Evolutionary conservation across 2,888 invertebrate genomes (phyloP), one percentile per base, ranked within the genome.

Genomic region (Macropis europaea): DNA sequence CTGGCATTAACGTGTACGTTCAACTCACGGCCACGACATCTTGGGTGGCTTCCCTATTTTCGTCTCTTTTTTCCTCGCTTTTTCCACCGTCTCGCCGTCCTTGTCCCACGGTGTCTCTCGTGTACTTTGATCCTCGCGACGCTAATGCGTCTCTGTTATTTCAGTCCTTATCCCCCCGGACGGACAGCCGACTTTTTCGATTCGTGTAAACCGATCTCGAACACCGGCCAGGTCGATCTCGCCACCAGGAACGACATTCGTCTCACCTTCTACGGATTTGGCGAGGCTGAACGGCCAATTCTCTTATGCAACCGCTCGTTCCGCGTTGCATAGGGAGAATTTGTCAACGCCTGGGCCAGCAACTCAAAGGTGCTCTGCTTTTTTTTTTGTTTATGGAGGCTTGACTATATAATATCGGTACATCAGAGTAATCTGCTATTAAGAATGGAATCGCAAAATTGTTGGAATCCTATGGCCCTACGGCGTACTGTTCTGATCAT

Each of bases 71-170:
- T 79, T 77, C 19, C 60, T 71, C 76, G 64, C 77, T 67, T 70
- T 67, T 61, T 22, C 48, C 54, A 57, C 40, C 70, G 66, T 36
- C 56, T 54, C 67, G 66, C 54, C 52, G 56, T 48, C 57, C 69
- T 66, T 50, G 62, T 50, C 42, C 66, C 48, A 34, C 48, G 64
- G 74, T 74, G 73, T 77, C 69, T 68, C 73, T 70, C 82, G 72
- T n/a, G n/a, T 81, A 84, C 84, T 87, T 88, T 86, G 84, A 87
- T 87, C 83, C 76, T 75, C 82, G 79, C 84, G 79, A 76, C 83
- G 85, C 86, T 88, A 87, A 89, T 87, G 87, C 87, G 83, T 86
- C 84, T 84, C 82, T 84, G 87, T 86, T 89, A 86, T 88, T 89
- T 86, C 85, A 84, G 86, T 86, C 85, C 85, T 85, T 84, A 82